Evolutionary conservation across 2,113 vertebrate genomes (phyloP).

Genomic region (Ceyx margarethae): DNA sequence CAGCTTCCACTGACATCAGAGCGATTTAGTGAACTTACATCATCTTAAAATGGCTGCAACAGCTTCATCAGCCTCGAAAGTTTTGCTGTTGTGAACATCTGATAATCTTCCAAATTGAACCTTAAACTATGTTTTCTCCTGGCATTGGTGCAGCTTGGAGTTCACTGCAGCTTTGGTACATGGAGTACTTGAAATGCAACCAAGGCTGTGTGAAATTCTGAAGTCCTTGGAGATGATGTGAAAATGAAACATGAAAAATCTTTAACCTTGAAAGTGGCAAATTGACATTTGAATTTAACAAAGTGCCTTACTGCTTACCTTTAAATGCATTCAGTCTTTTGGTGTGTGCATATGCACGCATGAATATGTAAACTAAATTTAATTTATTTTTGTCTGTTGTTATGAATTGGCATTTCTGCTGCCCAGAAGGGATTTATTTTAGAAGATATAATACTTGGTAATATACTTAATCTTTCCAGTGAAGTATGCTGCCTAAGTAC

Average conservation of each 20-base stretch:
- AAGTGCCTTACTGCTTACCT: neutral
- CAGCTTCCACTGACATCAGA: neutral
- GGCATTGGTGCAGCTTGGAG: rapidly evolving
- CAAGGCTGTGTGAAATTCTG: neutral
- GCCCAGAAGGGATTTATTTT: neutral
- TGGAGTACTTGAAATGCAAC: neutral
- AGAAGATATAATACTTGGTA: neutral
- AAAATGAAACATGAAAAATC: neutral
- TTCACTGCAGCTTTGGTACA: neutral
- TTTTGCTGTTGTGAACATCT: neutral
- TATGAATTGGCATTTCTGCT: neutral
- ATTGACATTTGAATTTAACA: neutral
- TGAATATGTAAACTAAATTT: neutral
- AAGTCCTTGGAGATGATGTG: neutral
- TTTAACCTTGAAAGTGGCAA: neutral
- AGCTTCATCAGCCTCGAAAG: neutral
- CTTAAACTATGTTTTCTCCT: neutral
- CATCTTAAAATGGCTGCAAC: neutral
- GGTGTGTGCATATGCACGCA: neutral
- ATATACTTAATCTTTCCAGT: neutral
- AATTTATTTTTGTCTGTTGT: neutral
- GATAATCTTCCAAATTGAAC: neutral
- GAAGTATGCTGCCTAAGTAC: neutral
- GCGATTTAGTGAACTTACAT: neutral
- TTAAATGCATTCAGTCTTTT: neutral